Percentiles rank a stretch among this genome's conserved stretches.
Conservation (phyloP, 2,113 vertebrate genomes). For the Phyllopteryx taeniolatus region DNA sequence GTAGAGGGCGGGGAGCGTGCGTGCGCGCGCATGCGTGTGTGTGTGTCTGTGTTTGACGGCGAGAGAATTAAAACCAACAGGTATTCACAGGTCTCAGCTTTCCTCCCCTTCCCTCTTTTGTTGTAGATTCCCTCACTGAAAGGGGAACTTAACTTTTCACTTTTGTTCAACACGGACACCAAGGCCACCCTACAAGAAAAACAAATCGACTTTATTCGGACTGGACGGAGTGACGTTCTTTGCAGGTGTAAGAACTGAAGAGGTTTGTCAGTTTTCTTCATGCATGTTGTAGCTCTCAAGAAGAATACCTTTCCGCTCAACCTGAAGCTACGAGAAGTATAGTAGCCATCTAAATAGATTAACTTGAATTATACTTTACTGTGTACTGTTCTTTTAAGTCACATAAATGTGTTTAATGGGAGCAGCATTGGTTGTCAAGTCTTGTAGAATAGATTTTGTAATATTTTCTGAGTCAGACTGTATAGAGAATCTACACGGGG, state of each 20-base stretch:
- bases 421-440: not conserved
- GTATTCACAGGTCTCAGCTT: slow-evolving; percentile 40
- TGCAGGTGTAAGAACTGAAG: slow-evolving; percentile 30
- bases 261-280: not conserved
- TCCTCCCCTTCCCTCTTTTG: slow-evolving; percentile 46
- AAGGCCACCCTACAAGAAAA: not conserved
- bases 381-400: not conserved
- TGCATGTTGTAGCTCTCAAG: not conserved
- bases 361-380: not conserved
- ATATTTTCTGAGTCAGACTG: not conserved
- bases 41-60: slow-evolving; percentile 3
- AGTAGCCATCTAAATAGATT: not conserved
- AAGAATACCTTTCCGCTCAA: not conserved
- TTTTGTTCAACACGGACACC: not conserved
- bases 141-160: slow-evolving; percentile 17
- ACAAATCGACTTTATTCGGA: not conserved
- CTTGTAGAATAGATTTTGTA: not conserved
- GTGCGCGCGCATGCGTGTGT: not conserved
- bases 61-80: slow-evolving; percentile 21
- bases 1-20: not conserved
- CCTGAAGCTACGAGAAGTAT: not conserved
- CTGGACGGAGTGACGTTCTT: not conserved
- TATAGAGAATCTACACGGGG: not conserved
- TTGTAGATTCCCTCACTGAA: slow-evolving; percentile 27
- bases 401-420: not conserved